Conservation (phyloP, 2,888 invertebrate genomes). For the Rotaria socialis region DNA sequence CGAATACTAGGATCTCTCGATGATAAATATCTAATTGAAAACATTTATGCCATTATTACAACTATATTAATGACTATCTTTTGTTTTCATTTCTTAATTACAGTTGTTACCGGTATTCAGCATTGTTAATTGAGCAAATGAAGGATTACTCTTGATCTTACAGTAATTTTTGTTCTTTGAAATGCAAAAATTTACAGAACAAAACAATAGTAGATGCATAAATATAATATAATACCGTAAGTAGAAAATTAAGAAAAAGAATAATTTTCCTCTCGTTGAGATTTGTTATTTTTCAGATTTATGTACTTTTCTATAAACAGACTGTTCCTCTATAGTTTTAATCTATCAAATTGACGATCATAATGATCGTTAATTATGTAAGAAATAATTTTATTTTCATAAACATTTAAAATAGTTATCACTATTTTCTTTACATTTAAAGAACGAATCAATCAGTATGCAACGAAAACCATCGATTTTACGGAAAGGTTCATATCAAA, state of each 20-base stretch:
- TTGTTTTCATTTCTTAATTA: neutral
- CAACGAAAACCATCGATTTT: neutral
- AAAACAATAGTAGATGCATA: no score
- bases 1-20: no score
- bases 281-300: no score
- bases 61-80: neutral
- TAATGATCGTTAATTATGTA: neutral
- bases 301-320: no score
- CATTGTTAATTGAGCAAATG: no score
- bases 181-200: no score
- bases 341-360: neutral
- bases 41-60: neutral
- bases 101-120: neutral
- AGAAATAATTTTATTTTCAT: neutral
- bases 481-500: neutral
- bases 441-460: neutral
- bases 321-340: no score
- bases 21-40: neutral
- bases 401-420: neutral
- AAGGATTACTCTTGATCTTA: neutral
- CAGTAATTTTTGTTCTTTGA: neutral
- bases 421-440: neutral
- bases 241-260: no score
- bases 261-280: no score
- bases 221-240: neutral